Evolutionary conservation across 2,113 vertebrate genomes (phyloP).

Genomic region (Puma concolor): DNA sequence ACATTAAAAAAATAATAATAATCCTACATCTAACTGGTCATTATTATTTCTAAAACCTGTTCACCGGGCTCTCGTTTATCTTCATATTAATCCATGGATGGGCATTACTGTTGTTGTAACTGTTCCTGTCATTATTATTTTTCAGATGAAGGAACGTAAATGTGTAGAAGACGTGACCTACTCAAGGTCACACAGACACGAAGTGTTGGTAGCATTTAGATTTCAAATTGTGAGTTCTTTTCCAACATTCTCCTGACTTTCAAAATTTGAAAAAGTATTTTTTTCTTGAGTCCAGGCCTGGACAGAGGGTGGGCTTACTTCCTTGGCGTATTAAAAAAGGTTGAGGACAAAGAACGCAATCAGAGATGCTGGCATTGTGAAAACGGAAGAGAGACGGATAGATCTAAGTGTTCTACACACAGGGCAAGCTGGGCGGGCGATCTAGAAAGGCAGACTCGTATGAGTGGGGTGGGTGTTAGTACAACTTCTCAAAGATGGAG

Average conservation of each 20-base stretch:
- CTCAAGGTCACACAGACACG: not conserved
- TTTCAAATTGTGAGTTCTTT: not conserved
- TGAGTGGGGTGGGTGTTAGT: not conserved
- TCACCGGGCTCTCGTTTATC: not conserved
- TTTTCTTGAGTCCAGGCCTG: not conserved
- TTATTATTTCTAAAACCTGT: not conserved
- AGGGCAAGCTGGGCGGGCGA: accelerated
- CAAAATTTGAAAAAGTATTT: not conserved
- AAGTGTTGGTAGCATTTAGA: not conserved
- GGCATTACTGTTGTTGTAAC: not conserved
- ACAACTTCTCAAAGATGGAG: not conserved
- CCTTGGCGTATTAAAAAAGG: not conserved
- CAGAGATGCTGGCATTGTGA: not conserved
- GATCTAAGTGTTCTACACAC: not conserved
- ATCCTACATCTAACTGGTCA: not conserved
- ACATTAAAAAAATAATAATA: no score
- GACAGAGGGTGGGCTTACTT: not conserved
- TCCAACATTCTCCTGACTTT: not conserved
- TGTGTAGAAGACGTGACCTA: not conserved
- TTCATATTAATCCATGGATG: not conserved
- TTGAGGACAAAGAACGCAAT: not conserved
- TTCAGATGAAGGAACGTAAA: not conserved
- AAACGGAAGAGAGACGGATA: not conserved
- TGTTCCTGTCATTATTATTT: not conserved
- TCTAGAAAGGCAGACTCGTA: no score